Evolutionary conservation across 30 jellyfish, hydroid and myxozoan species (phyloP).

Genomic region (Cassiopea andromeda): DNA sequence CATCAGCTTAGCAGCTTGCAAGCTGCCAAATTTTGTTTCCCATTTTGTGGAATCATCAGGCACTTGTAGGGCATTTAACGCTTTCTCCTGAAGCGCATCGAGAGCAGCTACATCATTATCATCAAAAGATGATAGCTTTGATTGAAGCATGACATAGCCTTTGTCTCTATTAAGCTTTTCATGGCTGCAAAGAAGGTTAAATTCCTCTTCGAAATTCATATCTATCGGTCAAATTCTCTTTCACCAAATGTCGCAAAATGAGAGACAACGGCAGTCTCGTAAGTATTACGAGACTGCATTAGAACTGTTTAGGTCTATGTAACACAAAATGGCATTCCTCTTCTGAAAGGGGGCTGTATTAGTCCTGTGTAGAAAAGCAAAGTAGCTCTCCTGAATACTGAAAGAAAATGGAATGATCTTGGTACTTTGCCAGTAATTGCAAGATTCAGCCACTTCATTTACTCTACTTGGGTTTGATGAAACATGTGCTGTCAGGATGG

Average conservation of each 20-base stretch:
- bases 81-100: slow-evolving; percentile 29
- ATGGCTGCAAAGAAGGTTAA: slow-evolving; percentile 83
- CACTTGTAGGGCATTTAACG: neutral
- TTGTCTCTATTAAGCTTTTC: slow-evolving; percentile 90
- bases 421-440: too few relatives aligned
- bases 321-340: too few relatives aligned
- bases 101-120: slow-evolving; percentile 1
- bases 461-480: too few relatives aligned
- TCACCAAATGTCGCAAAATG: slow-evolving; percentile 1
- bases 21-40: slow-evolving; percentile 86
- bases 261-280: neutral
- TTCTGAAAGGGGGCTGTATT: too few relatives aligned
- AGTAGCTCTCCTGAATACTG: too few relatives aligned
- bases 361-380: too few relatives aligned
- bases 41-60: slow-evolving; percentile 49
- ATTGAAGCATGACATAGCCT: slow-evolving; percentile 59
- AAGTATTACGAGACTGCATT: slow-evolving; percentile 1
- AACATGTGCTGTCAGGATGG: too few relatives aligned
- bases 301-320: neutral
- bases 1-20: slow-evolving; percentile 74
- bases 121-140: slow-evolving; percentile 15
- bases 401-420: too few relatives aligned
- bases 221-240: neutral
- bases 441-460: too few relatives aligned
- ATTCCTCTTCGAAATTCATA: slow-evolving; percentile 41